These are phyloP conservation scores for Temnothorax rugatulus DNA, from an alignment of 2,888 invertebrate species.

Conservation along the genomic window DNA sequence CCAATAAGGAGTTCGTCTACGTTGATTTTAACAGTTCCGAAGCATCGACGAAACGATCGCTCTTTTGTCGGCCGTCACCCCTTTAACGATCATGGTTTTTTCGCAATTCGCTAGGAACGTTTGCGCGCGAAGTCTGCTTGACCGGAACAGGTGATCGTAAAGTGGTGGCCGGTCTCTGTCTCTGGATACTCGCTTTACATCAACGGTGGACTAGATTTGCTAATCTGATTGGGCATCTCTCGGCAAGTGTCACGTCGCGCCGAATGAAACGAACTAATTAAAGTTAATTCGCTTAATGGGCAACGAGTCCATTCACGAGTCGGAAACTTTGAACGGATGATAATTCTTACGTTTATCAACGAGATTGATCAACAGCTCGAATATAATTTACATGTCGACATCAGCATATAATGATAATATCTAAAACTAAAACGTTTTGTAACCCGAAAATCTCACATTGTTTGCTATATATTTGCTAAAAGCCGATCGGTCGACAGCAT, in stretches of 20 bases:
- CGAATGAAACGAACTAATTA: neutral
- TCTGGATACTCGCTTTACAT: conserved; percentile 31
- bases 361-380: neutral
- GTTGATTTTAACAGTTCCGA: conserved; percentile 61
- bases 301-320: neutral
- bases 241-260: neutral
- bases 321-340: too few relatives aligned
- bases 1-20: conserved; percentile 67
- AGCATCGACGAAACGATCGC: conserved; percentile 19
- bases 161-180: conserved; percentile 52
- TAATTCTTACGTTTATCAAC: neutral
- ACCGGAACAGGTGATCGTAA: conserved; percentile 70
- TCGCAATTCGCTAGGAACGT: conserved; percentile 25
- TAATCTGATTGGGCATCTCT: neutral
- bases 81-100: conserved; percentile 53
- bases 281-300: conserved; percentile 26
- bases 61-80: conserved; percentile 23
- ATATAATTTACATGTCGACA: neutral
- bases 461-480: neutral
- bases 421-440: neutral
- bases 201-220: conserved; percentile 51
- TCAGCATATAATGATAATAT: neutral
- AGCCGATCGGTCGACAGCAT: conserved; percentile 3
- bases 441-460: neutral
- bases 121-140: conserved; percentile 38